A percentile compares a stretch with the other conserved stretches of the same genome.
Evolutionary conservation across 1,140 invertebrate genomes (phyloP).

Genomic region (Elymnias hypermnestra): DNA sequence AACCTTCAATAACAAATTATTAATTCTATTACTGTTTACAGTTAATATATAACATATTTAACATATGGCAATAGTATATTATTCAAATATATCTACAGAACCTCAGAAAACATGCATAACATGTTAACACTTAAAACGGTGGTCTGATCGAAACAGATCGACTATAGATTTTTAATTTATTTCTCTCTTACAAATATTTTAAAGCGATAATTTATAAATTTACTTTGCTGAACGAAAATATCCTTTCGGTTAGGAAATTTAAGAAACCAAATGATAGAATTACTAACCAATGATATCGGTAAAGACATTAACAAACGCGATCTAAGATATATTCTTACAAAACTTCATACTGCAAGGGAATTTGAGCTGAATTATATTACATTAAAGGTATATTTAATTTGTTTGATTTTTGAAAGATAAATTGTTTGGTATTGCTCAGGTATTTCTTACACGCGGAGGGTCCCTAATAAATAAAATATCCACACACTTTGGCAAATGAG

Average conservation of each 20-base stretch:
- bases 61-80: too few species aligned
- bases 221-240: neutral
- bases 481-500: slow-evolving; percentile 63
- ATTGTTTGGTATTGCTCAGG: slow-evolving; percentile 26
- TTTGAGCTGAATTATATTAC: neutral
- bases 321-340: slow-evolving; percentile 1
- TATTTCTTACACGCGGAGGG: slow-evolving; percentile 56
- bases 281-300: neutral
- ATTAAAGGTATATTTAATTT: neutral
- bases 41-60: too few species aligned
- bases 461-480: slow-evolving; percentile 66
- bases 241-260: slow-evolving; percentile 1
- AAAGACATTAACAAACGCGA: slow-evolving; percentile 5
- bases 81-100: too few species aligned
- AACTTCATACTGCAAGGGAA: neutral
- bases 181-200: slow-evolving; percentile 33
- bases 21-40: too few species aligned
- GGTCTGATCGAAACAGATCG: slow-evolving; percentile 35
- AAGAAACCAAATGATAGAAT: neutral
- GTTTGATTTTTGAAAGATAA: neutral
- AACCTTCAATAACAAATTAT: too few species aligned
- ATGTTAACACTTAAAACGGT: slow-evolving; percentile 61
- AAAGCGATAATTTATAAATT: slow-evolving; percentile 15
- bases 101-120: slow-evolving; percentile 24
- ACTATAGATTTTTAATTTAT: slow-evolving; percentile 59